Percentiles rank a stretch among this genome's conserved stretches.
Conservation (phyloP, 2,797 vertebrate species). For the Pantherophis vulpinus region DNA sequence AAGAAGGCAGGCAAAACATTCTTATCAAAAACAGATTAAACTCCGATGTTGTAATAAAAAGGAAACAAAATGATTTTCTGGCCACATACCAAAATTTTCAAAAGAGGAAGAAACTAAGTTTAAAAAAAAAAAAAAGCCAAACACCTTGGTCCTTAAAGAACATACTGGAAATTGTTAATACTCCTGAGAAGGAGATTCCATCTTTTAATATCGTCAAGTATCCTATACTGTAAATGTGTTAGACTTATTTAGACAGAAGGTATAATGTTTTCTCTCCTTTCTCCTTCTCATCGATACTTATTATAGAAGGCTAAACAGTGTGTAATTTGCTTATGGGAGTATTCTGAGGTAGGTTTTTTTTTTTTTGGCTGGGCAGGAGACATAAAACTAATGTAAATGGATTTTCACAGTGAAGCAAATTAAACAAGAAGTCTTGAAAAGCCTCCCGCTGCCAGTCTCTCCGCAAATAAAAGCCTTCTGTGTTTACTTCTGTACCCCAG, state of each 20-base stretch:
- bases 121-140: background rate
- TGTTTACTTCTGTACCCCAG: constrained; percentile 29
- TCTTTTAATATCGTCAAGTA: background rate
- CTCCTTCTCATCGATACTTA: background rate
- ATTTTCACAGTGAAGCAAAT: constrained; percentile 19
- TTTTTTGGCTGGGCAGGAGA: background rate
- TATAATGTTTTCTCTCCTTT: background rate
- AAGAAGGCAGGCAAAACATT: background rate
- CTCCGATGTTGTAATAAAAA: background rate
- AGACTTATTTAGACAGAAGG: constrained; percentile 1
- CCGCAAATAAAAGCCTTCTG: constrained; percentile 12
- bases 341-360: background rate
- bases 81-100: background rate
- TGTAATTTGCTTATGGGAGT: background rate
- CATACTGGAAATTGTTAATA: background rate
- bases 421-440: constrained; percentile 6
- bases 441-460: background rate
- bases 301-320: background rate
- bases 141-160: background rate
- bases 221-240: fast-evolving
- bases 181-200: background rate
- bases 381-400: constrained; percentile 23
- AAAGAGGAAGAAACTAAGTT: background rate
- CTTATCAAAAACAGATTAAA: background rate
- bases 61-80: background rate